These are phyloP conservation scores for Silurus asotus DNA, from an alignment of 2,113 vertebrate species.

Conservation along the genomic window DNA sequence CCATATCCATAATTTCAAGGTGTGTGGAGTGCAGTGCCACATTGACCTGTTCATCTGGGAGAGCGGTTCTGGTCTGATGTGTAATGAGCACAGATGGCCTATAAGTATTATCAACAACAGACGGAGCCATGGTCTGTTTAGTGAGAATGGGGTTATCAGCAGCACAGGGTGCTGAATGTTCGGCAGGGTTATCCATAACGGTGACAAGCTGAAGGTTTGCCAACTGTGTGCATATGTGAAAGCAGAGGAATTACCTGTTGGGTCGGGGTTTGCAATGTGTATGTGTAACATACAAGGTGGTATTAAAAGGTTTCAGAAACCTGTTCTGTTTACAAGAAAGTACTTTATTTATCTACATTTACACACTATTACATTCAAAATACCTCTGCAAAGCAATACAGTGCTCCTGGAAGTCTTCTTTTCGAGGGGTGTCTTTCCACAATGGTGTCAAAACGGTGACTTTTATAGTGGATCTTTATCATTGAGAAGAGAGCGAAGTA, in stretches of 20 bases:
- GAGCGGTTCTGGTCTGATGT: too few species aligned
- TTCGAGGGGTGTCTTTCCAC: too few species aligned
- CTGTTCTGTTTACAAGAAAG: too few species aligned
- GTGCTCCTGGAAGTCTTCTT: too few species aligned
- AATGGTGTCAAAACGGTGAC: too few species aligned
- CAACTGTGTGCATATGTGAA: background rate
- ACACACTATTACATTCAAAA: too few species aligned
- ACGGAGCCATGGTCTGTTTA: background rate
- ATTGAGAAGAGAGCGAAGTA: too few species aligned
- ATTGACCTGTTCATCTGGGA: conserved; percentile 6
- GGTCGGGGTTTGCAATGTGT: background rate
- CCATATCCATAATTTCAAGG: background rate
- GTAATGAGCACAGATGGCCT: conserved; percentile 6
- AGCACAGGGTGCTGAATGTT: background rate
- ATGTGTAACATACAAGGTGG: background rate
- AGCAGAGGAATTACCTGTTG: background rate
- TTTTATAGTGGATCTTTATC: too few species aligned
- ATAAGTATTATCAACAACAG: conserved; percentile 6
- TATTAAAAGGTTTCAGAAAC: background rate
- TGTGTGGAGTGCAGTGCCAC: background rate
- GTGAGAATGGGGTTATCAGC: background rate
- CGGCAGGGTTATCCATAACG: background rate
- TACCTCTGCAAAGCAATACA: too few species aligned
- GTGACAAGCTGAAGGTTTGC: background rate
- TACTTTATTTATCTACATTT: too few species aligned